Percentiles rank a stretch among this genome's conserved stretches.
phyloP scores from a whole-genome alignment of 2,113 vertebrate genomes.

The Pelecanus crispus region DNA sequence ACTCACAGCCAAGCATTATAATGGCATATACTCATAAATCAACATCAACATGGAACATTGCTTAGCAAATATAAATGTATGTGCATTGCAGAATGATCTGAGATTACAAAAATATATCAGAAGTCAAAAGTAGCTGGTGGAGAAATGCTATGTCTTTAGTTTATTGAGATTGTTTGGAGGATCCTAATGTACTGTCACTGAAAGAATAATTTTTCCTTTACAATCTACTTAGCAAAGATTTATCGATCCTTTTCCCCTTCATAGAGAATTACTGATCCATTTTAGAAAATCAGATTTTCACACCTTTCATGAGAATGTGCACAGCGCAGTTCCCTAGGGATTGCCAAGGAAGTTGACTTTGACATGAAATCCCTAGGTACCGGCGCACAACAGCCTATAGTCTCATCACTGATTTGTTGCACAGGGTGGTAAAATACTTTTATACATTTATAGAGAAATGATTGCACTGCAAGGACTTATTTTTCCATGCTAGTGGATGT shows the following conservation, averaged over 20 bases:
- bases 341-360: conserved; percentile 87
- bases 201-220: conserved; percentile 91
- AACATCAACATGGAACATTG: conserved; percentile 68
- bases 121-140: conserved; percentile 83
- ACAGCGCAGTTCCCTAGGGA: conserved; percentile 81
- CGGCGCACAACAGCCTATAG: conserved; percentile 57
- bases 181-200: conserved; percentile 94
- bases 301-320: conserved; percentile 93
- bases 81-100: conserved; percentile 73
- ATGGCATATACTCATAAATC: conserved; percentile 72
- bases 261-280: conserved; percentile 98
- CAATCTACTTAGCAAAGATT: conserved; percentile 99
- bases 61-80: conserved; percentile 78
- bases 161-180: conserved; percentile 93
- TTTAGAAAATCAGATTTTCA: conserved; percentile 99
- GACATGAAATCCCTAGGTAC: conserved; percentile 79
- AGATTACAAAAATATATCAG: conserved; percentile 80
- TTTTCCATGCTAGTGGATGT: conserved; percentile 68
- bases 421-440: conserved; percentile 79
- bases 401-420: conserved; percentile 80
- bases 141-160: conserved; percentile 84
- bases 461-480: conserved; percentile 75
- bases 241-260: conserved; percentile 96
- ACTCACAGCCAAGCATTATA: conserved; percentile 68
- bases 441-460: conserved; percentile 77